phyloP scores from a whole-genome alignment of 2,113 vertebrate genomes.

The Stegostoma tigrinum region DNA sequence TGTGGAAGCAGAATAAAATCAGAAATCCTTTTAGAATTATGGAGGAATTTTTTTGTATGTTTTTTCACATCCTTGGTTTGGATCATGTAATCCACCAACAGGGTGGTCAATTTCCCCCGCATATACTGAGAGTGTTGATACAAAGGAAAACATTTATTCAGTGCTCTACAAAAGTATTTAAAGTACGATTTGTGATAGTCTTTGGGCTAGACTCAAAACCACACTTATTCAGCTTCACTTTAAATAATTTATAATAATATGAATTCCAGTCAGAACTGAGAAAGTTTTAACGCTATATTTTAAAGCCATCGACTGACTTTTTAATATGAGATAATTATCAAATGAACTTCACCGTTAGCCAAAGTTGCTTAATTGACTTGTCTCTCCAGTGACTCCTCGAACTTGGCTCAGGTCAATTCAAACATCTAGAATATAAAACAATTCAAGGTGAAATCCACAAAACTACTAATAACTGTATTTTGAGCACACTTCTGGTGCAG shows the following conservation, averaged over 20 bases:
- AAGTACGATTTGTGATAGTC: background rate
- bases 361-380: background rate
- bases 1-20: background rate
- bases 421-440: background rate
- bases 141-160: background rate
- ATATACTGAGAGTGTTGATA: background rate
- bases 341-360: background rate
- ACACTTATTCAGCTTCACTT: background rate
- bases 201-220: background rate
- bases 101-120: background rate
- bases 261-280: background rate
- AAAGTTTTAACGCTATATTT: background rate
- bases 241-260: background rate
- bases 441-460: conserved; percentile 1
- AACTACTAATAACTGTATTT: background rate
- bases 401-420: background rate
- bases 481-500: background rate
- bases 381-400: background rate
- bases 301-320: background rate
- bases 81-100: background rate
- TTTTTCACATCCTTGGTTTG: background rate
- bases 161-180: background rate
- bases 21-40: background rate
- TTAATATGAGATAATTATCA: background rate
- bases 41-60: background rate